phyloP scores from a whole-genome alignment of 2,888 invertebrate genomes.

The Perizoma affinitatum region DNA sequence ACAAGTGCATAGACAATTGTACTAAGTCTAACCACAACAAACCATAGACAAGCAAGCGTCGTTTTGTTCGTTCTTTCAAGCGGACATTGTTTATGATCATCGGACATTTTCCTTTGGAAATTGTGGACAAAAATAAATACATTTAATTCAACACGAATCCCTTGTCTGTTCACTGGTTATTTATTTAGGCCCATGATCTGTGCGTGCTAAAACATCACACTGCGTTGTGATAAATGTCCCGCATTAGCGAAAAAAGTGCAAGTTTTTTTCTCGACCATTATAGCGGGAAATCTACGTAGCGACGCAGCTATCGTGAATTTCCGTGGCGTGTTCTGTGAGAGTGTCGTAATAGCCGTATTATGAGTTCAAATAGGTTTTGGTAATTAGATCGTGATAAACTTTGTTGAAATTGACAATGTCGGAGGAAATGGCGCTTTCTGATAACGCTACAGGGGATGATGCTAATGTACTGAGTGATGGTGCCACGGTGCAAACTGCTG shows the following conservation, averaged over 20 bases:
- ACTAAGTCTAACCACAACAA: too few relatives aligned
- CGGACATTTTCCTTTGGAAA: constrained; percentile 74
- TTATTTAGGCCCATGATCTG: constrained; percentile 2
- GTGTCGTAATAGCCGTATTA: constrained; percentile 72
- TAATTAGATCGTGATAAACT: constrained; percentile 64
- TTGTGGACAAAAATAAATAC: constrained; percentile 55
- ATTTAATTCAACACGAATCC: not conserved
- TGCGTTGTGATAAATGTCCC: constrained; percentile 43
- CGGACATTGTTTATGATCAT: constrained; percentile 74
- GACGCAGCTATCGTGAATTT: constrained; percentile 74
- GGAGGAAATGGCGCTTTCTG: constrained; percentile 80
- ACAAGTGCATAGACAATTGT: too few relatives aligned
- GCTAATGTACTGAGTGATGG: constrained; percentile 58
- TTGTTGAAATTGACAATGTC: constrained; percentile 77
- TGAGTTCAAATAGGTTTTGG: constrained; percentile 69
- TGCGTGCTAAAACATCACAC: constrained; percentile 13
- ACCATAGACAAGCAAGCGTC: too few relatives aligned
- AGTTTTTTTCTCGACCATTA: constrained; percentile 63
- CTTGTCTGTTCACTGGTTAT: not conserved
- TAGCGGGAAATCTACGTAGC: constrained; percentile 80
- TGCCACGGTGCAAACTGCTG: constrained; percentile 49
- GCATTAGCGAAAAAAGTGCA: constrained; percentile 45
- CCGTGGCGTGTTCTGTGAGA: constrained; percentile 59
- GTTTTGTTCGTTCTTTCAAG: constrained; percentile 40
- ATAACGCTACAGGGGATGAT: constrained; percentile 69